Percentiles rank a stretch among this genome's conserved stretches.
phyloP scores from a whole-genome alignment of 2,888 invertebrate genomes.

The Criorhina ranunculi region DNA sequence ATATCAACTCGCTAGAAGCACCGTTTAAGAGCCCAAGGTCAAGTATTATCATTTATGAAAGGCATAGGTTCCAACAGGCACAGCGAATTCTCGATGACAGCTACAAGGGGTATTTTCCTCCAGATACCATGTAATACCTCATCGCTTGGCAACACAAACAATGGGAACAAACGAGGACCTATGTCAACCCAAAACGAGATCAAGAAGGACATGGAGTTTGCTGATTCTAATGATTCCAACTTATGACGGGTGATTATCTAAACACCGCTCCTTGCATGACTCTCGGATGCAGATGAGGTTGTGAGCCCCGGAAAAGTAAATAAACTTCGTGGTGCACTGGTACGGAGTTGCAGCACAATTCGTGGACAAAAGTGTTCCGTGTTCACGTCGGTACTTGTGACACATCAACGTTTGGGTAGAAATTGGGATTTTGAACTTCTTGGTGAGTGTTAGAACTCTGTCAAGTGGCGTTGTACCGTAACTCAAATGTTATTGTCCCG shows the following conservation, averaged over 20 bases:
- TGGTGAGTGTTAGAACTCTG: constrained; percentile 54
- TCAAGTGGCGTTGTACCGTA: constrained; percentile 59
- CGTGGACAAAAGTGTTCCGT: constrained; percentile 64
- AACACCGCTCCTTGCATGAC: constrained; percentile 56
- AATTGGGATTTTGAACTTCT: constrained; percentile 45
- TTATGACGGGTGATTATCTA: constrained; percentile 72
- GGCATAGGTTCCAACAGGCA: constrained; percentile 71
- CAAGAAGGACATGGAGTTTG: constrained; percentile 68
- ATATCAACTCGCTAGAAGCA: constrained; percentile 54
- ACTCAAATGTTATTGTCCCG: constrained; percentile 44
- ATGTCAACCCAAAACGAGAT: constrained; percentile 70
- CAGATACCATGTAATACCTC: constrained; percentile 51
- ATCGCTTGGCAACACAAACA: constrained; percentile 51
- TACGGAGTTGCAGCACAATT: constrained; percentile 24
- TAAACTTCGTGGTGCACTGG: constrained; percentile 17
- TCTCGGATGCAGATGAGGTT: constrained; percentile 63
- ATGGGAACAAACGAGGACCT: constrained; percentile 54
- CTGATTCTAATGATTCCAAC: constrained; percentile 67
- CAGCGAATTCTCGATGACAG: constrained; percentile 67
- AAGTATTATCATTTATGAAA: constrained; percentile 76
- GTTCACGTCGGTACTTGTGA: constrained; percentile 48
- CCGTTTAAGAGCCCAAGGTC: constrained; percentile 76
- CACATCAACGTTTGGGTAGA: constrained; percentile 50
- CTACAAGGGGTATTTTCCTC: constrained; percentile 57
- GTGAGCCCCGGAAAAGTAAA: constrained; percentile 45